Evolutionary conservation across 2,888 invertebrate species (phyloP).

Genomic region (Trachelus iudaicus): DNA sequence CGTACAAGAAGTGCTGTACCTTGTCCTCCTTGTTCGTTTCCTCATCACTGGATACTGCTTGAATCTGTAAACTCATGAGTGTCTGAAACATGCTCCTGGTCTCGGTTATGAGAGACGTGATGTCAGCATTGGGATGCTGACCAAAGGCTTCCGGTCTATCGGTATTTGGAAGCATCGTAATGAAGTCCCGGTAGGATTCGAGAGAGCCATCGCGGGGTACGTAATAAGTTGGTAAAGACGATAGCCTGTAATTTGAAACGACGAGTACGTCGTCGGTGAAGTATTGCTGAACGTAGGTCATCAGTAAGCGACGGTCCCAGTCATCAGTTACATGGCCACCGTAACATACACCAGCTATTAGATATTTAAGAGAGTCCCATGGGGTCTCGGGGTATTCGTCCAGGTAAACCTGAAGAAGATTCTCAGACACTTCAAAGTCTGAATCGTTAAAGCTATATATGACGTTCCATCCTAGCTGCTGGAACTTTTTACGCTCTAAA

Average conservation of each 20-base stretch:
- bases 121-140: constrained; percentile 91
- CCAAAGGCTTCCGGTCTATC: constrained; percentile 91
- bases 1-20: constrained; percentile 60
- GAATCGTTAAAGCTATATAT: constrained; percentile 92
- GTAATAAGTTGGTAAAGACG: constrained; percentile 80
- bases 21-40: constrained; percentile 78
- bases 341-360: constrained; percentile 90
- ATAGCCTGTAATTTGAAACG: constrained; percentile 78
- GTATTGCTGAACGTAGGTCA: constrained; percentile 86
- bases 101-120: constrained; percentile 86
- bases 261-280: constrained; percentile 79
- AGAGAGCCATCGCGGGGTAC: constrained; percentile 86
- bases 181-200: constrained; percentile 83
- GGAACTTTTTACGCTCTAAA: constrained; percentile 86
- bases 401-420: constrained; percentile 83
- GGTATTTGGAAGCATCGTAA: constrained; percentile 79
- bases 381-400: constrained; percentile 87
- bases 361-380: constrained; percentile 89
- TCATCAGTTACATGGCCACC: constrained; percentile 87
- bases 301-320: constrained; percentile 79
- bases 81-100: constrained; percentile 81
- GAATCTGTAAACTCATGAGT: constrained; percentile 80
- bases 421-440: constrained; percentile 90
- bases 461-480: constrained; percentile 90
- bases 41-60: constrained; percentile 69